Conservation (phyloP, 2,797 vertebrate genomes). For the Hemitrygon akajei region DNA sequence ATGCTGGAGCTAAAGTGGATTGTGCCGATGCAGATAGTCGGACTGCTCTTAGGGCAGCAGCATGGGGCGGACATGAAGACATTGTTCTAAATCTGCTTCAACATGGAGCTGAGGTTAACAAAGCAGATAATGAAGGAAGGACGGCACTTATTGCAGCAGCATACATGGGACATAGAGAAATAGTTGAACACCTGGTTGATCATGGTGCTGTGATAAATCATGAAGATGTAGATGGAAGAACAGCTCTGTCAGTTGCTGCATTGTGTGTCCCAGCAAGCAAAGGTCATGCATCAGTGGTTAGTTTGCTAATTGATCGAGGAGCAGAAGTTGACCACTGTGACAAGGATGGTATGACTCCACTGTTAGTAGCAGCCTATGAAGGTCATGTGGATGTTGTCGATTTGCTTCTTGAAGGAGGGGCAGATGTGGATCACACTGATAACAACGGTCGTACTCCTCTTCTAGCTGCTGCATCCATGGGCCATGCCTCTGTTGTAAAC, state of each 20-base stretch:
- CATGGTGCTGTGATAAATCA: constrained; percentile 92
- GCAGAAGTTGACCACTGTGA: constrained; percentile 95
- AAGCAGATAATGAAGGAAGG: constrained; percentile 91
- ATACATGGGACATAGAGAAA: constrained; percentile 96
- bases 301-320: constrained; percentile 85
- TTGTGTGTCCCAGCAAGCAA: constrained; percentile 94
- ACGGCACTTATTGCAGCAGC: constrained; percentile 93
- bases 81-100: constrained; percentile 93
- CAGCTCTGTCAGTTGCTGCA: constrained; percentile 87
- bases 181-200: constrained; percentile 89
- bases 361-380: constrained; percentile 94
- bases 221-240: constrained; percentile 89
- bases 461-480: constrained; percentile 96
- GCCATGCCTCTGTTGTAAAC: constrained; percentile 90
- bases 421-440: constrained; percentile 93
- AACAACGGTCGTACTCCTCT: constrained; percentile 92
- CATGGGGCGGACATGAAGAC: constrained; percentile 96
- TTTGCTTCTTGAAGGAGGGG: constrained; percentile 89
- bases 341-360: constrained; percentile 94
- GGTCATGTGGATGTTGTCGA: constrained; percentile 95
- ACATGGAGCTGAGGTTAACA: constrained; percentile 92
- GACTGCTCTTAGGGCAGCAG: constrained; percentile 87
- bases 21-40: constrained; percentile 89
- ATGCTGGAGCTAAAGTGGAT: constrained; percentile 90
- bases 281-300: constrained; percentile 89